Evolutionary conservation across 2,888 invertebrate genomes (phyloP).

Genomic region (Pollenia angustigena): DNA sequence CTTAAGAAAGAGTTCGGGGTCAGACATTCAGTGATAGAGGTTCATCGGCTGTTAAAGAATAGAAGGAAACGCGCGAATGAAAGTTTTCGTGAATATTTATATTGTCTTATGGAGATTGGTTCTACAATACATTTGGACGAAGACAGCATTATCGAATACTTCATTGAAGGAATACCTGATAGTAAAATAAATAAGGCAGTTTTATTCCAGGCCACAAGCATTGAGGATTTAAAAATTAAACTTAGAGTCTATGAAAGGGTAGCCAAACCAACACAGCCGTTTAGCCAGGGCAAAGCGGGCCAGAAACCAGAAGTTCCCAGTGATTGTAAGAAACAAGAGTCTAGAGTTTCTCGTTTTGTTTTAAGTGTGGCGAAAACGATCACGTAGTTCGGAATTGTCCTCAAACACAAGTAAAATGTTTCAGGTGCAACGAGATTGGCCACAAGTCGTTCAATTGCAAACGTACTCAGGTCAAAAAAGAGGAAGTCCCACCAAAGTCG

Average conservation of each 20-base stretch:
- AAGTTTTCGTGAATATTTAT: slow-evolving; percentile 58
- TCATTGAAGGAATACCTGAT: slow-evolving; percentile 61
- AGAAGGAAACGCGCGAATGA: slow-evolving; percentile 42
- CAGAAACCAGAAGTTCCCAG: too few relatives aligned
- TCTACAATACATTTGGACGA: slow-evolving; percentile 44
- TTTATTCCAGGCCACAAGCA: slow-evolving; percentile 33
- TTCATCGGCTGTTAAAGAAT: slow-evolving; percentile 47
- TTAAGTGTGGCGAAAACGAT: not conserved
- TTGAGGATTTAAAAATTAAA: slow-evolving; percentile 32
- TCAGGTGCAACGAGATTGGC: slow-evolving; percentile 5
- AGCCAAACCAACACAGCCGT: too few relatives aligned
- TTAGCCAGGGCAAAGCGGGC: too few relatives aligned
- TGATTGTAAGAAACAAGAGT: not conserved
- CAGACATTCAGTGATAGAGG: slow-evolving; percentile 43
- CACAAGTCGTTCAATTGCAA: slow-evolving; percentile 34
- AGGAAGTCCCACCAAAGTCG: not conserved
- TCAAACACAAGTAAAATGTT: not conserved
- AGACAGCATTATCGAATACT: slow-evolving; percentile 61
- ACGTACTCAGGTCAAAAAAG: not conserved
- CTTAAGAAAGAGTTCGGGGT: slow-evolving; percentile 59
- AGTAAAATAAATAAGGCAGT: slow-evolving; percentile 26
- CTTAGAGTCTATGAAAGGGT: too few relatives aligned
- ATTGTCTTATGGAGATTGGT: slow-evolving; percentile 23
- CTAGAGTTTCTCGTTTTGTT: not conserved
- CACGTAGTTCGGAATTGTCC: not conserved